Percentiles rank a stretch among this genome's conserved stretches.
Evolutionary conservation across 1,140 invertebrate genomes (phyloP).

Genomic region (Hylyphantes graminicola): DNA sequence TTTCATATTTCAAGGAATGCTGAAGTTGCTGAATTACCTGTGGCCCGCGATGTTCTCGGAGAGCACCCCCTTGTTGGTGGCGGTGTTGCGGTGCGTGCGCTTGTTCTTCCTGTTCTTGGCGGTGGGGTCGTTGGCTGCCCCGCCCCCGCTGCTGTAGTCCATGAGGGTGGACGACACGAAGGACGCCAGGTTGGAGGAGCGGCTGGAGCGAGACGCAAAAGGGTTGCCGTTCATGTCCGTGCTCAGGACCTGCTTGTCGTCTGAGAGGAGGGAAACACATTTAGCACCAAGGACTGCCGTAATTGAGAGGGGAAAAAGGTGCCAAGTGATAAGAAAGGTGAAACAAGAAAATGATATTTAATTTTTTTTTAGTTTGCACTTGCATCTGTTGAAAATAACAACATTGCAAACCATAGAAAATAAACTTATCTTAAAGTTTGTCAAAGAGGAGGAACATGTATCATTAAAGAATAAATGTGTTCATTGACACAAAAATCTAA

Average conservation of each 20-base stretch:
- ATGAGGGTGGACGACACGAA: slow-evolving; percentile 28
- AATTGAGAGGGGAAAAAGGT: too few species aligned
- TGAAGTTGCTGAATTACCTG: slow-evolving; percentile 63
- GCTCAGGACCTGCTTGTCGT: slow-evolving; percentile 25
- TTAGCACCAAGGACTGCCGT: too few species aligned
- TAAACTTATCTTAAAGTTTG: too few species aligned
- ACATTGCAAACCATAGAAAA: too few species aligned
- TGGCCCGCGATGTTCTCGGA: slow-evolving; percentile 76
- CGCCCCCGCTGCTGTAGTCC: slow-evolving; percentile 18
- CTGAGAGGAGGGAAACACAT: slow-evolving; percentile 3
- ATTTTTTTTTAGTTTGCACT: too few species aligned
- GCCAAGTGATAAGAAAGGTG: too few species aligned
- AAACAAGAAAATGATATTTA: too few species aligned
- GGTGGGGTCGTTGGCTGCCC: slow-evolving; percentile 8
- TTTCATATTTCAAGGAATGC: too few species aligned
- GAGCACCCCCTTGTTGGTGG: slow-evolving; percentile 72
- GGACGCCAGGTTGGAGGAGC: slow-evolving; percentile 33
- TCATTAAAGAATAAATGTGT: too few species aligned
- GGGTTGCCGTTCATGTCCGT: slow-evolving; percentile 47
- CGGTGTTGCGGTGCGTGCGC: slow-evolving; percentile 70
- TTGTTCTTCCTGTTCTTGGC: slow-evolving; percentile 62
- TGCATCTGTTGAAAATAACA: too few species aligned
- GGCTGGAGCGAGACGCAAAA: background rate
- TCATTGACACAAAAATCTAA: too few species aligned
- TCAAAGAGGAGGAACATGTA: too few species aligned